phyloP scores from a whole-genome alignment of 1,140 invertebrate species.

The Pantala flavescens region DNA sequence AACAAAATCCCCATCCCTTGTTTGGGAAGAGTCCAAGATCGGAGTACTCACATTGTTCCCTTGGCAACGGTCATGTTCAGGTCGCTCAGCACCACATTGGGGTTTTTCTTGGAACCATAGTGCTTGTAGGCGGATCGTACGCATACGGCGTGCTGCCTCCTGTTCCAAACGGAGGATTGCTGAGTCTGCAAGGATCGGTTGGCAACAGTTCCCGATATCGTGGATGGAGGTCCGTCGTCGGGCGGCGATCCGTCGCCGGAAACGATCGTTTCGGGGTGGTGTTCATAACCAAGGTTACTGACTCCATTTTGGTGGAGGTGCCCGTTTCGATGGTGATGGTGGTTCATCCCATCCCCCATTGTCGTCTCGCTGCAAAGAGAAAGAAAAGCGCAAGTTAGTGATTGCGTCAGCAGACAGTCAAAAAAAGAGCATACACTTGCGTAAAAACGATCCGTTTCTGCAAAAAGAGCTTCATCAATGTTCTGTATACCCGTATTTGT shows the following conservation, averaged over 20 bases:
- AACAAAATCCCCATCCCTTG: too few relatives aligned
- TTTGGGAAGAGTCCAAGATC: neutral
- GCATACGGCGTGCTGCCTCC: constrained; percentile 65
- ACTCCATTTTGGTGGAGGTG: neutral
- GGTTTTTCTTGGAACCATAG: constrained; percentile 73
- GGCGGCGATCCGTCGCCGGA: neutral
- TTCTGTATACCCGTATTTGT: too few relatives aligned
- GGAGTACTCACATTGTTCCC: constrained; percentile 72
- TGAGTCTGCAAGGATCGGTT: neutral
- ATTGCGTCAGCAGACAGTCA: too few relatives aligned
- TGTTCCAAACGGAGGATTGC: constrained; percentile 26
- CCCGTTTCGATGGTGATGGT: neutral
- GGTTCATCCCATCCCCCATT: constrained; percentile 3
- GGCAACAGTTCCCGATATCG: neutral
- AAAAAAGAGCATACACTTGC: too few relatives aligned
- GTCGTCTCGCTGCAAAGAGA: neutral
- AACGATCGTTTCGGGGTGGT: neutral
- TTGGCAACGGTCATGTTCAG: constrained; percentile 84
- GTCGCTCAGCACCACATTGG: constrained; percentile 71
- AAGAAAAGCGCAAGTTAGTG: neutral
- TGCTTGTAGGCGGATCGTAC: constrained; percentile 75
- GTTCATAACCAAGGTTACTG: neutral
- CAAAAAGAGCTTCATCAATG: too few relatives aligned
- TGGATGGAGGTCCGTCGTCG: neutral
- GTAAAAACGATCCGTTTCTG: too few relatives aligned